Conservation (phyloP, 1,140 invertebrate species). For the Drosophila burlai region DNA sequence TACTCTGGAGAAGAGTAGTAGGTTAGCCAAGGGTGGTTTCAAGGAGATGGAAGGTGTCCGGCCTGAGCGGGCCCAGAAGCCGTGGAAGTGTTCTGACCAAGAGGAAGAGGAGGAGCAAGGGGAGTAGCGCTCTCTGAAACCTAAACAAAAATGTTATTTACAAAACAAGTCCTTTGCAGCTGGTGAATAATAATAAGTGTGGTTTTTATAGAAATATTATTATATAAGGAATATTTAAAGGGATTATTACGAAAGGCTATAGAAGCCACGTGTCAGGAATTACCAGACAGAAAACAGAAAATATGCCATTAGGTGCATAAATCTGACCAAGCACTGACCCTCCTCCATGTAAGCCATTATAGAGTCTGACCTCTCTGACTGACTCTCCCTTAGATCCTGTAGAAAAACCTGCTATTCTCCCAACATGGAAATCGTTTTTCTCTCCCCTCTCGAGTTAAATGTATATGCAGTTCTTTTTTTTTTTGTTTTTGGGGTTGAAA, state of each 20-base stretch:
- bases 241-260: not conserved
- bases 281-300: not conserved
- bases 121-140: not conserved
- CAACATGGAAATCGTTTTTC: conserved; percentile 67
- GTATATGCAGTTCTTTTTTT: conserved; percentile 14
- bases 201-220: not conserved
- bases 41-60: not conserved
- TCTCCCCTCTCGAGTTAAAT: conserved; percentile 16
- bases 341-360: conserved; percentile 18
- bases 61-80: not conserved
- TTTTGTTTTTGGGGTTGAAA: conserved; percentile 14
- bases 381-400: not conserved
- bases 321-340: conserved; percentile 4
- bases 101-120: not conserved
- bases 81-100: not conserved
- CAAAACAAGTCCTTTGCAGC: not conserved
- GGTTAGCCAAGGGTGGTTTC: not conserved
- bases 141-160: not conserved
- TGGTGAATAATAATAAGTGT: conserved; percentile 4
- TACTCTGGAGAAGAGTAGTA: not conserved
- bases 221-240: not conserved
- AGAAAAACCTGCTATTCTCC: conserved; percentile 8
- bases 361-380: not conserved
- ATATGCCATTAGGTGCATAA: not conserved
- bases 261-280: conserved; percentile 14